Base-by-base conservation (phyloP, 2,113 vertebrate species). In the Passerina amoena region DNA sequence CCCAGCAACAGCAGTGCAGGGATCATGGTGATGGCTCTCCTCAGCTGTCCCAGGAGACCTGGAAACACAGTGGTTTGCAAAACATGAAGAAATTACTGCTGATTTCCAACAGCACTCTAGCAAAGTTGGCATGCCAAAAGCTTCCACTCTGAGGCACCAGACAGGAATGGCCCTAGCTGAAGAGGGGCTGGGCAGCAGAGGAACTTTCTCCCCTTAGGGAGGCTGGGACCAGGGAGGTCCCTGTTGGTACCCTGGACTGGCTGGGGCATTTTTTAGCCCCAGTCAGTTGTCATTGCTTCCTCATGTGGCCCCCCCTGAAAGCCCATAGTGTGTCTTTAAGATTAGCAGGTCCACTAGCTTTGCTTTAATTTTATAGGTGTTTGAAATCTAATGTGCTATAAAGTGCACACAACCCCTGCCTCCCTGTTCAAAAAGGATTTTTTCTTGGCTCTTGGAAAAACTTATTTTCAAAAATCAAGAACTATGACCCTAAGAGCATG, bases 1-100 rank as follows among this genome's bases (percentile, higher is more conserved):
- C 97, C 90, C 75, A 98, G 92, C 37, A 98, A 63, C 33, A 98
- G 73, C 93, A 97, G 95, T 22, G 94, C 0, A 0, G 68, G 51
- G 42, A 95, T 93, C 97, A 98, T 98, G 45, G 37, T 0, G 28
- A 68, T 44, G 70, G 25, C 73, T 91, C 51, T 87, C 37, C 65
- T 96, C 16, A 6, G 80, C 63, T 86, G 92, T 96, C 97, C 98
- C 93, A 97, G 97, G 42, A 97, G 86, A 85, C 97, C 98, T 80
- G 97, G 97, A 96, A 98, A 98, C 7, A 97, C 96, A 94, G 97
- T 61, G 12, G 94, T 97, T 12, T 59, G 63, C 40, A 95, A 88
- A 88, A 63, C 3, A 1, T 60, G 35, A 88, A 89, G 84, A 77
- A 60, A 30, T 42, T 5, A 13, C 14, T 33, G 44, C 63, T 66